Conservation (phyloP, 2,113 vertebrate species). For the Alethe castanea region DNA sequence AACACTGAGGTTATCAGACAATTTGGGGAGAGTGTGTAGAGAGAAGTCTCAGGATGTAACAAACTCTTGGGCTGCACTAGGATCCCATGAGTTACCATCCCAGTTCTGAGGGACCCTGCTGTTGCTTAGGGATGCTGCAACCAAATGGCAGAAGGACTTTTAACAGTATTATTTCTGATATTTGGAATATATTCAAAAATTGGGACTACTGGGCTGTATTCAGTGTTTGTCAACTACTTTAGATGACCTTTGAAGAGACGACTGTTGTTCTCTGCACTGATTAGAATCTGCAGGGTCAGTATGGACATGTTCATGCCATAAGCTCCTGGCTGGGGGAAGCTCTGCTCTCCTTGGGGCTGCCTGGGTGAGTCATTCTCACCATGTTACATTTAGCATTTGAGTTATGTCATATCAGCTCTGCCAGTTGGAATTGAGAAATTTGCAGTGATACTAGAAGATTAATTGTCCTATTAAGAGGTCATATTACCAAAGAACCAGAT, state of each 20-base stretch:
- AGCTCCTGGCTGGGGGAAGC: background rate
- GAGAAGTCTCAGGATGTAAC: background rate
- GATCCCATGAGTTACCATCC: background rate
- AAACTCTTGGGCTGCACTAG: background rate
- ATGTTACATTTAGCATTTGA: background rate
- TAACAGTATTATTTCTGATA: background rate
- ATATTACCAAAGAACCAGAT: background rate
- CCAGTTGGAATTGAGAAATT: conserved; percentile 8
- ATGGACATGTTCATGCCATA: background rate
- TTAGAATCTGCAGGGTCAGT: background rate
- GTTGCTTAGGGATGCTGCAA: background rate
- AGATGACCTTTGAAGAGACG: background rate
- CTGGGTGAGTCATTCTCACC: background rate
- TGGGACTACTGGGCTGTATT: background rate
- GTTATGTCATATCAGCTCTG: background rate
- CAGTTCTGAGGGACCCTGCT: background rate
- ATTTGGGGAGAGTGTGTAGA: background rate
- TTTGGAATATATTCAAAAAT: background rate
- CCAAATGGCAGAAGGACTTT: background rate
- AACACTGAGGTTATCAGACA: background rate
- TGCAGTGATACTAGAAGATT: background rate
- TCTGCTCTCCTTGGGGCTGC: background rate
- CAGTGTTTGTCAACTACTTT: background rate
- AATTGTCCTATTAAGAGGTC: conserved; percentile 16
- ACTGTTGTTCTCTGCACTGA: background rate